Evolutionary conservation across 1,140 invertebrate genomes (phyloP).

Genomic region (Trigoniulus corallinus): DNA sequence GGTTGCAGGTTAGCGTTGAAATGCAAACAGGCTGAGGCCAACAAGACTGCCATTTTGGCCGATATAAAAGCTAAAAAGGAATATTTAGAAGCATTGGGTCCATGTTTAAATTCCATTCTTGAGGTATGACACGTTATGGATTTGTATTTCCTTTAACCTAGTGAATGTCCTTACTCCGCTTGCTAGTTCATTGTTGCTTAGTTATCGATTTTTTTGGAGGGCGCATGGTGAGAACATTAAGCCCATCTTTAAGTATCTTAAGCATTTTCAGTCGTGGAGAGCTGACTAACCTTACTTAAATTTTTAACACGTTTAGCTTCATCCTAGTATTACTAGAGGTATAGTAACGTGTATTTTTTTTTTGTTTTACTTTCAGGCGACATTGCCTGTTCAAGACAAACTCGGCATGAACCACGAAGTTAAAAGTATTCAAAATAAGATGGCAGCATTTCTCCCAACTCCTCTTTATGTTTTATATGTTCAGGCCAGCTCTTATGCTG

Average conservation of each 20-base stretch:
- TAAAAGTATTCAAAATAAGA: constrained; percentile 50
- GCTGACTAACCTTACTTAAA: too few species aligned
- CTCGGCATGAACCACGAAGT: constrained; percentile 63
- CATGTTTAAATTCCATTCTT: constrained; percentile 52
- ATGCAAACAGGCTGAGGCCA: constrained; percentile 53
- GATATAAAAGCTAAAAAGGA: constrained; percentile 64
- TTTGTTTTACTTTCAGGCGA: constrained; percentile 37
- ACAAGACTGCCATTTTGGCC: constrained; percentile 52
- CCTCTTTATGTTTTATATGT: constrained; percentile 78
- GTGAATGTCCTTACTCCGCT: too few species aligned
- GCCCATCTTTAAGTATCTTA: too few species aligned
- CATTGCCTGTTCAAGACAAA: constrained; percentile 77
- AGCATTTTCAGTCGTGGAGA: too few species aligned
- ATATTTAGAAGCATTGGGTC: constrained; percentile 60
- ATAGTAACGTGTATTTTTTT: constrained; percentile 3
- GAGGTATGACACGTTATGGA: too few species aligned
- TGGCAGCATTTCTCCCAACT: constrained; percentile 55
- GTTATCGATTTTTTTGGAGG: too few species aligned
- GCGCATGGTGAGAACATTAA: too few species aligned
- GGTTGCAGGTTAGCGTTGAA: constrained; percentile 44
- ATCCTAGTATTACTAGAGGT: neutral
- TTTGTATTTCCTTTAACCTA: too few species aligned
- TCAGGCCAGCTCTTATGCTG: constrained; percentile 63
- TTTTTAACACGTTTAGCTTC: too few species aligned
- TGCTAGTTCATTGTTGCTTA: too few species aligned